Evolutionary conservation across 2,888 invertebrate genomes (phyloP).

Genomic region (Hymenopus coronatus): DNA sequence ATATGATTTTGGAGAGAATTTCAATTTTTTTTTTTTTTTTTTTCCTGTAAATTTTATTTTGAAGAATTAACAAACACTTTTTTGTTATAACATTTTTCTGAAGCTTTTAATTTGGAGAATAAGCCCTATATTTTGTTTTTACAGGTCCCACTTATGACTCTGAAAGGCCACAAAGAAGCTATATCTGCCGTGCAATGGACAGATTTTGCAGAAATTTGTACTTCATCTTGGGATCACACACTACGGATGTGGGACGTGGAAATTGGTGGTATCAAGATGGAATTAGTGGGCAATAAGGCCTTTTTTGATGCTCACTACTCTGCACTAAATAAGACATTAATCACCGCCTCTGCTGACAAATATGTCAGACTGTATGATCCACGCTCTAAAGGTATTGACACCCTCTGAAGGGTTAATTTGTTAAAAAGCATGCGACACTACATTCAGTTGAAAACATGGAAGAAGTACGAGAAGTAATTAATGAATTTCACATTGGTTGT

Average conservation of each 20-base stretch:
- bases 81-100: too few species aligned
- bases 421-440: too few species aligned
- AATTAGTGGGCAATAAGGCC: conserved; percentile 85
- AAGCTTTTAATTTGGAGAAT: neutral
- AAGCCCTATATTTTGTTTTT: conserved; percentile 27
- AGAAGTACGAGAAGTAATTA: too few species aligned
- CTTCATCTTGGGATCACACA: conserved; percentile 94
- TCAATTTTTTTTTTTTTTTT: too few species aligned
- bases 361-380: conserved; percentile 91
- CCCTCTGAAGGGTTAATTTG: too few species aligned
- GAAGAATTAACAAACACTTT: too few species aligned
- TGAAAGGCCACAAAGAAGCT: conserved; percentile 91
- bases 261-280: conserved; percentile 75
- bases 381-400: conserved; percentile 64
- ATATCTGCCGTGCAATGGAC: conserved; percentile 85
- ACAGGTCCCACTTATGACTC: conserved; percentile 77
- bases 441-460: too few species aligned
- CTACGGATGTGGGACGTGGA: conserved; percentile 92
- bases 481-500: too few species aligned
- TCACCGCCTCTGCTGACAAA: conserved; percentile 89
- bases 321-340: conserved; percentile 64
- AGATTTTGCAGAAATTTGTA: conserved; percentile 66
- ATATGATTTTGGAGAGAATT: too few species aligned
- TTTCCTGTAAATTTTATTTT: neutral
- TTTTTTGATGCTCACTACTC: conserved; percentile 87